phyloP scores from a whole-genome alignment of 64 coral and sea anemone species.

The Porites australiensis region DNA sequence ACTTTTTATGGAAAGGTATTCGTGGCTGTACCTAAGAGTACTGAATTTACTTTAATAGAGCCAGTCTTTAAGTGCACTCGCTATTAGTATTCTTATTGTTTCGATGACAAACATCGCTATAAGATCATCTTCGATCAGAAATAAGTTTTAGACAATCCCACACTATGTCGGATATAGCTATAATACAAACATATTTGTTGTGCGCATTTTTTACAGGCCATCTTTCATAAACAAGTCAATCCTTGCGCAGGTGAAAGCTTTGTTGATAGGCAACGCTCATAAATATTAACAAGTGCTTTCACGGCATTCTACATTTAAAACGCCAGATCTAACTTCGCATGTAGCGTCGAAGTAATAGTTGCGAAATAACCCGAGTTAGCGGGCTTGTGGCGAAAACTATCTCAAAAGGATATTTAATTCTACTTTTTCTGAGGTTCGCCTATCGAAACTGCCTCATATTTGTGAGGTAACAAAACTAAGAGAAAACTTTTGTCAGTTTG shows the following conservation, averaged over 20 bases:
- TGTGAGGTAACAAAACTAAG: not conserved
- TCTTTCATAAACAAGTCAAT: not conserved
- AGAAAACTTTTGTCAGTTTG: not conserved
- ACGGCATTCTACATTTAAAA: not conserved
- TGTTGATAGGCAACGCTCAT: not conserved
- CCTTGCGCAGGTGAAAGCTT: slow-evolving; percentile 13
- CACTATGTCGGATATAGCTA: not conserved
- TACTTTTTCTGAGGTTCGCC: no score
- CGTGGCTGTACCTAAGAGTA: no score
- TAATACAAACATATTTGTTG: not conserved
- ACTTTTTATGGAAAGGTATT: no score
- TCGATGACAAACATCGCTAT: no score
- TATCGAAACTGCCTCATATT: no score
- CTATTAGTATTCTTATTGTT: no score
- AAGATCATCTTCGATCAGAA: not conserved
- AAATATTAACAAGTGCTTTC: not conserved
- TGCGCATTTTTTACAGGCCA: not conserved
- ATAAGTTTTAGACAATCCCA: not conserved
- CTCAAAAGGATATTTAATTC: no score
- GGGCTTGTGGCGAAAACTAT: no score
- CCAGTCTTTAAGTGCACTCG: no score
- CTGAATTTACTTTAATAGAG: no score
- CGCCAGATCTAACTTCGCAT: not conserved
- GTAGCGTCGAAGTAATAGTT: not conserved
- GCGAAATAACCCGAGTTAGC: not conserved